These are phyloP conservation scores for Clepsis dumicolana DNA, from an alignment of 2,888 invertebrate species.

Conservation along the genomic window DNA sequence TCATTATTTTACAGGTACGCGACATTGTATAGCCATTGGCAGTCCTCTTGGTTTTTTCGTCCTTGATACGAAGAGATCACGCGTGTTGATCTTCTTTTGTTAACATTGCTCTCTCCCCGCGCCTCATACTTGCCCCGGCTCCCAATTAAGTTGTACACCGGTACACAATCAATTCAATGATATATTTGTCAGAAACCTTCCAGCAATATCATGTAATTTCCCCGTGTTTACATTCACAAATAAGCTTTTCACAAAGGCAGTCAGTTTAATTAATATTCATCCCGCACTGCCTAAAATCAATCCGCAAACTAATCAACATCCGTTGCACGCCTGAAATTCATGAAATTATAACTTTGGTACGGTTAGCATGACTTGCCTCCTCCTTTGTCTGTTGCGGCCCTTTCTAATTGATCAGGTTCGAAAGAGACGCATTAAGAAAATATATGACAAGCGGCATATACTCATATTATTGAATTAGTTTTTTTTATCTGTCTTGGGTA, in stretches of 20 bases:
- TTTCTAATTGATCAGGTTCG: not conserved
- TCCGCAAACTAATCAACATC: conserved; percentile 23
- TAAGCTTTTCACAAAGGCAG: conserved; percentile 22
- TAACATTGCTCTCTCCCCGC: no score
- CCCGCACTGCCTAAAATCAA: conserved; percentile 26
- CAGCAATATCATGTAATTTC: not conserved
- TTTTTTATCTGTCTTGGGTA: no score
- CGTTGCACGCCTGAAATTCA: conserved; percentile 22
- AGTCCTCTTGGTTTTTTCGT: no score
- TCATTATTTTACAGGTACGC: no score
- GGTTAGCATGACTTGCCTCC: not conserved
- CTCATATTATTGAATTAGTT: no score
- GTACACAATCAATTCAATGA: not conserved
- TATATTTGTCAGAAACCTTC: not conserved
- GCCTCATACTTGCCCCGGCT: not conserved
- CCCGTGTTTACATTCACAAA: conserved; percentile 3
- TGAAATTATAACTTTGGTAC: conserved; percentile 25
- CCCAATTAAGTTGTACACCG: no score
- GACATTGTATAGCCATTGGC: no score
- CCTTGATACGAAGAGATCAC: no score
- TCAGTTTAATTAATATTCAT: conserved; percentile 40
- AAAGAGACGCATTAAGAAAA: no score
- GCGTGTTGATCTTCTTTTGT: no score
- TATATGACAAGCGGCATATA: no score
- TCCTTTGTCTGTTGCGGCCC: not conserved